Percentiles rank a stretch among this genome's conserved stretches.
Conservation (phyloP, 2,113 vertebrate species). For the Thunnus thynnus region DNA sequence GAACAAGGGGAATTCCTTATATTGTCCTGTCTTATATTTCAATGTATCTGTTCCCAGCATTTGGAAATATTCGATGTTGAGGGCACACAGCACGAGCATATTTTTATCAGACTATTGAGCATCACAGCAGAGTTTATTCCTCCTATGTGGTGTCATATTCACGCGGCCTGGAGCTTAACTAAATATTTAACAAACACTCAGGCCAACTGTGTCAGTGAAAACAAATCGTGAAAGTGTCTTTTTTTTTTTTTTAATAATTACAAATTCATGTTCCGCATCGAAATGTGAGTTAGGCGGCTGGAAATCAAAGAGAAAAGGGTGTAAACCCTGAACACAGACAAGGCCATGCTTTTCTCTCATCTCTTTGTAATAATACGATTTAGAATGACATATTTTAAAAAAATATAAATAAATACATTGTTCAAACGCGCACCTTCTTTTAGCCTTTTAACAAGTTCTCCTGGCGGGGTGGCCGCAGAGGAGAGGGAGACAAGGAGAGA, state of each 20-base stretch:
- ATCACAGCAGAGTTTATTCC: constrained; percentile 6
- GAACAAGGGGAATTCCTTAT: constrained; percentile 49
- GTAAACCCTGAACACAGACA: background rate
- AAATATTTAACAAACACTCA: constrained; percentile 7
- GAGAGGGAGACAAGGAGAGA: background rate
- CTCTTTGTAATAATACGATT: background rate
- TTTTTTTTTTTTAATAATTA: constrained; percentile 16
- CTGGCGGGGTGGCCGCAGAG: background rate
- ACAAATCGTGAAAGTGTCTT: background rate
- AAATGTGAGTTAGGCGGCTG: background rate
- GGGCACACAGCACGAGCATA: background rate
- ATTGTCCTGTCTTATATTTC: constrained; percentile 41
- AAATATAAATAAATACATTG: background rate
- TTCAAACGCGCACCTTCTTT: background rate
- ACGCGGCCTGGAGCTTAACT: background rate
- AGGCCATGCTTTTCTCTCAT: background rate
- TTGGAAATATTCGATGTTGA: constrained; percentile 29
- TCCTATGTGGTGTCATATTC: constrained; percentile 6
- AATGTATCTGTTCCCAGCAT: constrained; percentile 36
- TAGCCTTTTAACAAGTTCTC: constrained; percentile 24
- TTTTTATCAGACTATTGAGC: background rate
- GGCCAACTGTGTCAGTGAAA: background rate
- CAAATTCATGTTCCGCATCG: constrained; percentile 4
- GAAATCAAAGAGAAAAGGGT: background rate
- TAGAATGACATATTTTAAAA: constrained; percentile 15